Conservation (phyloP, 2,113 vertebrate species). For the Trochalopteron elliotii region DNA sequence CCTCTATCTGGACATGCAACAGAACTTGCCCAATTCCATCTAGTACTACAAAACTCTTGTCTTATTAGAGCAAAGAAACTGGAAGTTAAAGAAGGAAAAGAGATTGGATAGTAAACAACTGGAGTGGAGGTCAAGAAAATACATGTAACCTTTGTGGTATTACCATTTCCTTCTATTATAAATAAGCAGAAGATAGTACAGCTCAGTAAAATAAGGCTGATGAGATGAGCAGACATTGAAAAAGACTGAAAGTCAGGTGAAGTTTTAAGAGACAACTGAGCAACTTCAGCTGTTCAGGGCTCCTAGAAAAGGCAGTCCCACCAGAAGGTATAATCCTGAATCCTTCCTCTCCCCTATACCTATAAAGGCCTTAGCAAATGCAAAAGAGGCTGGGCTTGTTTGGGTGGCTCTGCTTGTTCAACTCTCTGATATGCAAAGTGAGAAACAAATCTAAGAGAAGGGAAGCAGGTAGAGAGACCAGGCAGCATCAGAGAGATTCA, state of each 20-base stretch:
- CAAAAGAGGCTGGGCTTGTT: neutral
- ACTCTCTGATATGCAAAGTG: neutral
- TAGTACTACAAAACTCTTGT: neutral
- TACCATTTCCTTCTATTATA: neutral
- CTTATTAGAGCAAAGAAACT: neutral
- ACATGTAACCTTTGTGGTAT: neutral
- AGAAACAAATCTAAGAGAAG: neutral
- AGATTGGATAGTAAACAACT: neutral
- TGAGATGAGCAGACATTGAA: neutral
- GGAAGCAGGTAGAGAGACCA: neutral
- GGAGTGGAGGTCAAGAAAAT: neutral
- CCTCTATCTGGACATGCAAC: neutral
- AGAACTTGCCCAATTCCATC: neutral
- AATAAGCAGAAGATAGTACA: neutral
- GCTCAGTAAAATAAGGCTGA: neutral
- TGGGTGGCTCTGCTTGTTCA: neutral
- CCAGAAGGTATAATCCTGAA: neutral
- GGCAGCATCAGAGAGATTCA: neutral
- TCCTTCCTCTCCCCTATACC: neutral
- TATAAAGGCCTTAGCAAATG: neutral
- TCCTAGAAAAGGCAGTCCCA: neutral
- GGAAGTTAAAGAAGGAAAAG: neutral
- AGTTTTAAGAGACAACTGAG: neutral
- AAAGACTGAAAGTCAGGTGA: neutral
- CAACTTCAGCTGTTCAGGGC: neutral